A percentile compares a stretch with the other conserved stretches of the same genome.
Evolutionary conservation across 2,113 vertebrate species (phyloP).

Genomic region (Odocoileus virginianus): DNA sequence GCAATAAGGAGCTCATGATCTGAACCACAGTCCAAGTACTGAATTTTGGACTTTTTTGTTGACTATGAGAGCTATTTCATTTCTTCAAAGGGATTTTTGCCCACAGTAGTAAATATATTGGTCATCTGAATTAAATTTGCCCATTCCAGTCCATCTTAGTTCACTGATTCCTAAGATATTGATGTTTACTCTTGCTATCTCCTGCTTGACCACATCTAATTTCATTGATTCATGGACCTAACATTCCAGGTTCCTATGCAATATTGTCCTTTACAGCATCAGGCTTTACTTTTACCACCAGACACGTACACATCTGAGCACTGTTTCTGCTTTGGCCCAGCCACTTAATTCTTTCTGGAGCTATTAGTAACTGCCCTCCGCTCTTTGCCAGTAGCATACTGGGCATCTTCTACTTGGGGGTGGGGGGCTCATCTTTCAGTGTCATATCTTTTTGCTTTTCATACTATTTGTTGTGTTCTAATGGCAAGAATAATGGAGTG

Average conservation of each 20-base stretch:
- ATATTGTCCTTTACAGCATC: neutral
- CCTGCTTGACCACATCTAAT: neutral
- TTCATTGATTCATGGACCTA: neutral
- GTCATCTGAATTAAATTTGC: neutral
- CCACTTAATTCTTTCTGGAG: neutral
- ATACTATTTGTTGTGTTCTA: neutral
- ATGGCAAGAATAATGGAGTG: neutral
- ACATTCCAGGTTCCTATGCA: neutral
- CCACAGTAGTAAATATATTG: neutral
- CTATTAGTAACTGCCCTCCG: neutral
- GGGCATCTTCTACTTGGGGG: neutral
- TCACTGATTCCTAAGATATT: neutral
- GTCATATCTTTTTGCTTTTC: neutral
- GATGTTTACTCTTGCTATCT: neutral
- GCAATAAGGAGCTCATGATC: neutral
- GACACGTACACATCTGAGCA: neutral
- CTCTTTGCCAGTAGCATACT: neutral
- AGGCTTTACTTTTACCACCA: neutral
- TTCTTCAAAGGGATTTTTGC: neutral
- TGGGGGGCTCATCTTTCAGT: rapidly evolving
- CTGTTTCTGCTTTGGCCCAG: neutral
- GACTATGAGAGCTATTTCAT: neutral
- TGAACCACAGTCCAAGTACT: neutral
- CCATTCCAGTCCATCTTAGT: neutral
- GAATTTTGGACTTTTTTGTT: neutral